Evolutionary conservation across 2,113 vertebrate species (phyloP), one percentile per base, ranked within the genome.

Genomic region (Athene cunicularia): DNA sequence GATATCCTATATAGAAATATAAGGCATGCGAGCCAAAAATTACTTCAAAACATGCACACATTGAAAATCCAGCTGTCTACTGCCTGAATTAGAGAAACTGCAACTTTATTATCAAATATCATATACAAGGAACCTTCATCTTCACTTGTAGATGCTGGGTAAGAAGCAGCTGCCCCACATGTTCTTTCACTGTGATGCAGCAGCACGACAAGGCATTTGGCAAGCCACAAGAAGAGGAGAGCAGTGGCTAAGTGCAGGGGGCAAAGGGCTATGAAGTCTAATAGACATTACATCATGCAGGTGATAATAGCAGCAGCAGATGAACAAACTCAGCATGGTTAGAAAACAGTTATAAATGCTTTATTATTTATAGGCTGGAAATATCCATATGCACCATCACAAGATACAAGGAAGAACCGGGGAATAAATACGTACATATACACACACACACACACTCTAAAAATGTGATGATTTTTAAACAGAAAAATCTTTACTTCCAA

Each of bases 101-200:
- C 4, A 35, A 32, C 2, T 49, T 45, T 43, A 19, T 45, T 17
- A 68, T 14, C 39, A 52, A 28, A 21, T 37, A 14, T 22, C 27
- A 14, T 18, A 26, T 2, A 5, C 13, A 45, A 84, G 39, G 41
- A 43, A 67, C 21, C 6, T 58, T 33, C 43, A 9, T 21, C 19
- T 83, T 41, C 37, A n/a, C 16, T 23, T 39, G 14, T 11, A 52
- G 21, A 30, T 26, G 26, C 3, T 8, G 43, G n/a, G 19, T 24
- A 56, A 59, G 55, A 37, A 1, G 1, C 39, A 73, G 35, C 20
- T 47, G 33, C 17, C 24, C 24, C 12, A 49, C 11, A 3, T 0
- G 2, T 16, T 52, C 39, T 30, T 43, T 18, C 14, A 8, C 9
- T 10, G 18, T 3, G 1, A 14, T 3, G 3, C 4, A 4, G 27